Conservation (phyloP, 2,797 vertebrate species). For the Fistularia tabacaria region DNA sequence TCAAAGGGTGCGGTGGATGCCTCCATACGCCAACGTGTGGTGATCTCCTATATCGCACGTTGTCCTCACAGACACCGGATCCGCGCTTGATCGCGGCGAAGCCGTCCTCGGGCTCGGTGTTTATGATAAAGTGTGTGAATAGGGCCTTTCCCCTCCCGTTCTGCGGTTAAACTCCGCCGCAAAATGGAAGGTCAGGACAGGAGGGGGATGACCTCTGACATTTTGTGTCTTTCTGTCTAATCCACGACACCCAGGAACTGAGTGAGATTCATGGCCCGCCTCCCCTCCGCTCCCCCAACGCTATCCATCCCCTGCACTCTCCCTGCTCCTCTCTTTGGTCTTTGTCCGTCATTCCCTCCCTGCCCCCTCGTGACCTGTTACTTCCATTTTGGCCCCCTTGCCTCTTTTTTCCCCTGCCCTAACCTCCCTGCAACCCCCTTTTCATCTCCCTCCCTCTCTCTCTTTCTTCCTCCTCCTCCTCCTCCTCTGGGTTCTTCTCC, state of each 20-base stretch:
- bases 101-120: neutral
- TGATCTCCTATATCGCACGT: too few species aligned
- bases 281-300: neutral
- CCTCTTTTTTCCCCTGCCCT: slow-evolving; percentile 1
- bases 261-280: slow-evolving; percentile 16
- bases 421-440: slow-evolving; percentile 4
- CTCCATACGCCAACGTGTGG: too few species aligned
- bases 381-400: slow-evolving; percentile 24
- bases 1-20: too few species aligned
- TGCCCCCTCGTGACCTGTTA: slow-evolving; percentile 16
- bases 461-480: neutral
- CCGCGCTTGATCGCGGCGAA: too few species aligned
- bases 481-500: too few species aligned
- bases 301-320: neutral
- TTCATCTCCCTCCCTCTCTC: neutral
- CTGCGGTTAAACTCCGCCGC: slow-evolving; percentile 12
- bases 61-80: too few species aligned
- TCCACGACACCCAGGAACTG: slow-evolving; percentile 27
- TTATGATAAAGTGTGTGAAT: slow-evolving; percentile 17
- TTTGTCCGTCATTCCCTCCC: slow-evolving; percentile 8
- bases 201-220: slow-evolving; percentile 24
- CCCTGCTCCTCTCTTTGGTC: slow-evolving; percentile 18
- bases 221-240: slow-evolving; percentile 21
- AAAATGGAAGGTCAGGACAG: slow-evolving; percentile 11
- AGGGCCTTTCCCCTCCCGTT: neutral